Evolutionary conservation across 1,140 invertebrate species (phyloP).

Genomic region (Zaprionus vittiger): DNA sequence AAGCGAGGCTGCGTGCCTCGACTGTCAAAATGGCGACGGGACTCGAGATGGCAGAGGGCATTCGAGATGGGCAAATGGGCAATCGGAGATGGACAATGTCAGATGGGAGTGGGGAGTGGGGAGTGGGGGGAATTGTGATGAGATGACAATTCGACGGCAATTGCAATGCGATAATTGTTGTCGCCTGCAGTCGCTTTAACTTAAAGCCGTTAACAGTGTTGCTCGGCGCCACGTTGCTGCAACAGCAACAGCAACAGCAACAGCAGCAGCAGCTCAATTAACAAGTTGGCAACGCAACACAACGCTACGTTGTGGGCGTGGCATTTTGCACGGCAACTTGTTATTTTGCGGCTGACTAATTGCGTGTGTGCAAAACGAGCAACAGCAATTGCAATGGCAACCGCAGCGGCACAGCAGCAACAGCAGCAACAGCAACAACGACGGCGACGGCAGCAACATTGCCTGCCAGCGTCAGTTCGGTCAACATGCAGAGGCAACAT

Average conservation of each 20-base stretch:
- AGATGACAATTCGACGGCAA: slow-evolving; percentile 16
- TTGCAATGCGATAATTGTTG: slow-evolving; percentile 72
- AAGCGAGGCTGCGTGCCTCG: slow-evolving; percentile 54
- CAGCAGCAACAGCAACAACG: slow-evolving; percentile 11
- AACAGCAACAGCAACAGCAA: not conserved
- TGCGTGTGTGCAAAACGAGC: slow-evolving; percentile 63
- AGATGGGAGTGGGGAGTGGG: not conserved
- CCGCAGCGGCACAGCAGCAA: slow-evolving; percentile 37
- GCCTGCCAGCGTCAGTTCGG: slow-evolving; percentile 47
- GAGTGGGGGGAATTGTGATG: not conserved
- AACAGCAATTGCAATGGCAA: slow-evolving; percentile 26
- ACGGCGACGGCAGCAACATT: slow-evolving; percentile 10
- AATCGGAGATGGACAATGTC: too few relatives aligned
- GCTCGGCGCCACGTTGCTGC: slow-evolving; percentile 3
- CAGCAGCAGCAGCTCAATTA: slow-evolving; percentile 13
- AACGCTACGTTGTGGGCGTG: slow-evolving; percentile 47
- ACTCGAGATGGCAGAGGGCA: not conserved
- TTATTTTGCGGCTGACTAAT: slow-evolving; percentile 78
- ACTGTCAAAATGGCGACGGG: slow-evolving; percentile 27
- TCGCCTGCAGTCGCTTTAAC: slow-evolving; percentile 44
- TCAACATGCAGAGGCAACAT: slow-evolving; percentile 52
- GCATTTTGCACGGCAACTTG: slow-evolving; percentile 76
- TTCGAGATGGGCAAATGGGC: not conserved
- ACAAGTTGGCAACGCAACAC: slow-evolving; percentile 14
- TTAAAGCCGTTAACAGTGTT: slow-evolving; percentile 42